These are phyloP conservation scores for Acropora tenuis DNA, from an alignment of 64 coral and sea anemone species.

Conservation along the genomic window DNA sequence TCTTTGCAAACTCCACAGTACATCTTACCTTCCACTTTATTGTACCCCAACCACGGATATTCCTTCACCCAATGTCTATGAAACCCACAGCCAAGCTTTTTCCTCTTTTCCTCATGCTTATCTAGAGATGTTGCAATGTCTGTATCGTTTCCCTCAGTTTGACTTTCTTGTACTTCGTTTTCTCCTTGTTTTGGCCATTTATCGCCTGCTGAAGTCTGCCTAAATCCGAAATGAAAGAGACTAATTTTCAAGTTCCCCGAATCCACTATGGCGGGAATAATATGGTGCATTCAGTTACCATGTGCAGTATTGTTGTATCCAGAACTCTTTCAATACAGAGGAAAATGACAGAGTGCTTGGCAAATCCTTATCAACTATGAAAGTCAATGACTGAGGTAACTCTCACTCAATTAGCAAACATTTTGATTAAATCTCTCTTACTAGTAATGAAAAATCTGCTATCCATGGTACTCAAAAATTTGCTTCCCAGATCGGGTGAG, in stretches of 20 bases:
- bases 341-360: not conserved
- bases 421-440: slow-evolving; percentile 36
- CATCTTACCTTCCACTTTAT: slow-evolving; percentile 24
- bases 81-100: too few relatives aligned
- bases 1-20: not conserved
- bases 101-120: too few relatives aligned
- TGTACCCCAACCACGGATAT: not conserved
- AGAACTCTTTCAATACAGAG: slow-evolving; percentile 42
- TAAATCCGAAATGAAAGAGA: slow-evolving; percentile 29
- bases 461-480: too few relatives aligned
- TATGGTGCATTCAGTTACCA: not conserved
- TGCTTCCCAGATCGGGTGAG: too few relatives aligned
- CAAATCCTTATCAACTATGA: too few relatives aligned
- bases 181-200: not conserved
- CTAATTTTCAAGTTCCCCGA: too few relatives aligned
- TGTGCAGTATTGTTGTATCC: slow-evolving; percentile 17
- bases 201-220: not conserved
- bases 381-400: too few relatives aligned
- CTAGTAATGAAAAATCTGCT: not conserved
- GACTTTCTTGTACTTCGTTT: not conserved
- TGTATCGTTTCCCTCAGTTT: not conserved
- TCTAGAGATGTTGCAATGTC: not conserved
- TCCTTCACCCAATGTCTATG: too few relatives aligned
- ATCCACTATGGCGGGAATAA: not conserved
- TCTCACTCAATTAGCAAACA: too few relatives aligned